A percentile compares a stretch with the other conserved stretches of the same genome.
Conservation (phyloP, 1,140 invertebrate species). For the Akabosia matsudoensis region DNA sequence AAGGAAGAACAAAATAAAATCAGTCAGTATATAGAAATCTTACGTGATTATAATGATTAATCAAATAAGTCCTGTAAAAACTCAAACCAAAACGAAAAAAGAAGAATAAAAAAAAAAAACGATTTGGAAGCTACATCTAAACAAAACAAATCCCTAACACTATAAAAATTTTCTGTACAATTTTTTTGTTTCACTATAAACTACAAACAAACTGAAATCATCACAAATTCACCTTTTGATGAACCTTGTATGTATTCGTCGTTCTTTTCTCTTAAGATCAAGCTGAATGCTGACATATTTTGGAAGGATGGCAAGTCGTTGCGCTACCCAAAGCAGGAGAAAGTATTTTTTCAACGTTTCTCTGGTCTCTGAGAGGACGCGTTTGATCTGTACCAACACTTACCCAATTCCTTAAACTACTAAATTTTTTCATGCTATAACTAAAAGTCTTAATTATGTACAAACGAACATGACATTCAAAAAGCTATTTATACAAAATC, state of each 20-base stretch:
- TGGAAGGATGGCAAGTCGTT: background rate
- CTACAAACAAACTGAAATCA: constrained; percentile 17
- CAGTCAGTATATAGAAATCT: no score
- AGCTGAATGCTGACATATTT: constrained; percentile 23
- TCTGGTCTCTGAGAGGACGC: no score
- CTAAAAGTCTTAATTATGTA: no score
- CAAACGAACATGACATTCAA: no score
- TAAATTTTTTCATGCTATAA: background rate
- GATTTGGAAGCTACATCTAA: background rate
- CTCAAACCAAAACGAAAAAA: no score
- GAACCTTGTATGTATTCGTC: constrained; percentile 11
- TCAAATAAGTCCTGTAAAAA: no score
- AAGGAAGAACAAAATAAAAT: no score
- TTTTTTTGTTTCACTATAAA: no score
- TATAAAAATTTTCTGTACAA: constrained; percentile 11
- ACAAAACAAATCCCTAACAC: background rate
- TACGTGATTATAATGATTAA: no score
- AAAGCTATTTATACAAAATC: background rate
- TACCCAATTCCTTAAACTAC: constrained; percentile 12
- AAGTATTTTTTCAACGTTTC: no score
- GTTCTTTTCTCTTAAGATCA: constrained; percentile 14
- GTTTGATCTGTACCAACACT: background rate
- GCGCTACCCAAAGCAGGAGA: no score
- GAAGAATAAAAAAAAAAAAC: no score
- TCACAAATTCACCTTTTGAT: constrained; percentile 22